Evolutionary conservation across 30 jellyfish, hydroid and myxozoan species (phyloP), one percentile per base, ranked within the genome.

Genomic region (Turritopsis rubra): DNA sequence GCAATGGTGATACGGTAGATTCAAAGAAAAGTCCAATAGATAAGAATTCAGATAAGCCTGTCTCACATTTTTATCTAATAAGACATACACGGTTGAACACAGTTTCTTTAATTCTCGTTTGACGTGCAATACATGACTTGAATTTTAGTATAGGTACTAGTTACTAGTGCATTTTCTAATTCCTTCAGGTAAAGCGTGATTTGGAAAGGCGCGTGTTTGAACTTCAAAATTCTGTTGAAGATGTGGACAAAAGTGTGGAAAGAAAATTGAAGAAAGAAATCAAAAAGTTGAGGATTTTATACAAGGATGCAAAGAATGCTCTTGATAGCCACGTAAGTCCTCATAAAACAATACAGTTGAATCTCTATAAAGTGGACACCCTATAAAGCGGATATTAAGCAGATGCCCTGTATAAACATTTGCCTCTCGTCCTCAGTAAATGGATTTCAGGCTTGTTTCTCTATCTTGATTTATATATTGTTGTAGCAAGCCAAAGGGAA

Each of bases 241-340:
- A 89, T 8, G 93, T 89, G 24, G 99, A 89, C 80, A 88, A 85
- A 20, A 89, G 93, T 23, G 73, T 70, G 60, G 99, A 93, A 75
- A 80, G 87, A 88, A 81, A 79, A 26, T 80, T 93, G 70, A 88
- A 87, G 72, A 93, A 89, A 71, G 96, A 93, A 71, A 66, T 93
- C 73, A 82, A 83, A 71, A 88, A 88, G 60, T 72, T 85, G 80
- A 80, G 91, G 70, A 82, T 81, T 28, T 82, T 93, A 21, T 93
- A 93, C 85, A 85, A 79, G 28, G 99, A 93, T 79, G 96, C 99
- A 26, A 93, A 93, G 83, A 79, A 80, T 54, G 99, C 99, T 16
- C 83, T 86, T 18, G 99, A 93, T 1, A 81, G 53, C 60, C 95
- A 88, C 94, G 99, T 93, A 81, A 17, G 23, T 82, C 1, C 0